phyloP scores from a whole-genome alignment of 2,888 invertebrate species.

The Frankliniella fusca region DNA sequence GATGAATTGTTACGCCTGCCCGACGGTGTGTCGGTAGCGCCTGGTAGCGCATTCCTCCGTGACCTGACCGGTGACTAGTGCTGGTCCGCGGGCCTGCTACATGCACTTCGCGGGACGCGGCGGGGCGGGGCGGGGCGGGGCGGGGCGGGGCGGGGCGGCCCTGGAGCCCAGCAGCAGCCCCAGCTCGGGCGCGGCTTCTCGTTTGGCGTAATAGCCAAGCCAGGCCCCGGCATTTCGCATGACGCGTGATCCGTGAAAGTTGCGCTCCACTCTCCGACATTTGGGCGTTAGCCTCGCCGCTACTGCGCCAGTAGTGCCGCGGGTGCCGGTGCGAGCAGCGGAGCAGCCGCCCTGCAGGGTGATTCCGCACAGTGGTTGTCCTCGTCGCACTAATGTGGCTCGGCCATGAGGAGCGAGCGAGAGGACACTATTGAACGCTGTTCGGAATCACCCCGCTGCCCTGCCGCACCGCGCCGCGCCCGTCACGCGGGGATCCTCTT shows the following conservation, averaged over 20 bases:
- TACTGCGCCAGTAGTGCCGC: background rate
- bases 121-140: background rate
- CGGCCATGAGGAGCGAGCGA: no score
- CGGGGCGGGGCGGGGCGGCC: no score
- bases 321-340: background rate
- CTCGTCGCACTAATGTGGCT: no score
- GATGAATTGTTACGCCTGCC: no score
- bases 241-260: slow-evolving; percentile 1
- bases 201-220: background rate
- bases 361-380: no score
- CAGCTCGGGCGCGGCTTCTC: background rate
- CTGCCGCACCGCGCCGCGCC: background rate
- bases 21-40: background rate
- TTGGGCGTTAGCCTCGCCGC: background rate
- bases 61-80: background rate
- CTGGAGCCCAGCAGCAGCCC: background rate
- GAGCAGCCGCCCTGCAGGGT: background rate
- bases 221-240: background rate
- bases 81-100: background rate
- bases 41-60: slow-evolving; percentile 1
- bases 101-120: no score
- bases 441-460: no score
- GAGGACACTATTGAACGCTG: no score
- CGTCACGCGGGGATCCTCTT: background rate
- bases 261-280: background rate